phyloP scores from a whole-genome alignment of 2,797 vertebrate species.

The Naso thynnoides region DNA sequence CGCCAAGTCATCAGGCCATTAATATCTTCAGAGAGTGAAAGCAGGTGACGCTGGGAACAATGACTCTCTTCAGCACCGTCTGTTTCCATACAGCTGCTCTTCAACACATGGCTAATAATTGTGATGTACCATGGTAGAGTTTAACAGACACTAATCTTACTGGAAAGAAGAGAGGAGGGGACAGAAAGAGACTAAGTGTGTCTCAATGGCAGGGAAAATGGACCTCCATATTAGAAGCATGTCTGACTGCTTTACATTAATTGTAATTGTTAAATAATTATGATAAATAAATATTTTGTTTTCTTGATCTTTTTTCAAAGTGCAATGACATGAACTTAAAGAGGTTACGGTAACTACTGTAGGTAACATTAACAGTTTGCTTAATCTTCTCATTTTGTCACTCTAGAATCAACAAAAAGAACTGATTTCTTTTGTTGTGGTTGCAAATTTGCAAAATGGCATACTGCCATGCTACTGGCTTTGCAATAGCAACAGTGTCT shows the following conservation, averaged over 20 bases:
- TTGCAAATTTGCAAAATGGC: background rate
- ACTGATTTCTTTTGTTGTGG: background rate
- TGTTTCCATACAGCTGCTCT: slow-evolving; percentile 3
- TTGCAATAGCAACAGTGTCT: too few species aligned
- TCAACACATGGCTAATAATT: slow-evolving; percentile 22
- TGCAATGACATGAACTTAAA: background rate
- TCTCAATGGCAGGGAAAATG: background rate
- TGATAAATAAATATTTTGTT: too few species aligned
- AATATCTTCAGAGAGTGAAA: slow-evolving; percentile 18
- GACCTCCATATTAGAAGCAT: background rate
- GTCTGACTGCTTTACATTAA: background rate
- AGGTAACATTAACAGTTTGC: background rate
- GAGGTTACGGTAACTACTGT: too few species aligned
- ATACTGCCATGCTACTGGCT: too few species aligned
- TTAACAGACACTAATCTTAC: slow-evolving; percentile 28
- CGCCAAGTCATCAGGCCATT: background rate
- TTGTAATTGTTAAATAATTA: too few species aligned
- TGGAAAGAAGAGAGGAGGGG: background rate
- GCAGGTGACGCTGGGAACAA: slow-evolving; percentile 20
- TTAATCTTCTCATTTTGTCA: background rate
- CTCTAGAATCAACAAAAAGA: background rate
- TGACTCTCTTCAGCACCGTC: slow-evolving; percentile 14
- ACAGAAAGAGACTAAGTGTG: background rate
- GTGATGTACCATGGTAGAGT: slow-evolving; percentile 3
- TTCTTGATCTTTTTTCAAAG: background rate